phyloP scores from a whole-genome alignment of 2,888 invertebrate genomes.

The Hipparchia sbordonii region DNA sequence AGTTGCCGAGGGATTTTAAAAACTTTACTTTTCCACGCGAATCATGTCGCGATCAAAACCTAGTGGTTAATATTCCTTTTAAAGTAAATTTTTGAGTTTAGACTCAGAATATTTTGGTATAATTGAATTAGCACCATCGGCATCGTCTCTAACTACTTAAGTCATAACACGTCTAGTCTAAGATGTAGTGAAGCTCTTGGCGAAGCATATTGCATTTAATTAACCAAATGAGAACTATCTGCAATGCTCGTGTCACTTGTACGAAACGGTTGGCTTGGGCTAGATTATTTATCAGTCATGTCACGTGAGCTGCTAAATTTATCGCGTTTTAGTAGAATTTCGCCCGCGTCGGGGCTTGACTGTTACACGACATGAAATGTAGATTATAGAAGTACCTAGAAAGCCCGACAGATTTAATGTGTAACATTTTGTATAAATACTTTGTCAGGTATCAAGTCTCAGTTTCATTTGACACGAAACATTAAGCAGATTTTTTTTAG shows the following conservation, averaged over 20 bases:
- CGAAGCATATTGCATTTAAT: conserved; percentile 41
- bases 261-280: conserved; percentile 33
- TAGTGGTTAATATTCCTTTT: no score
- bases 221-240: conserved; percentile 42
- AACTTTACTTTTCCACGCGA: no score
- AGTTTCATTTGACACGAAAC: conserved; percentile 7
- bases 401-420: conserved; percentile 33
- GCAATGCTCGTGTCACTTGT: conserved; percentile 38
- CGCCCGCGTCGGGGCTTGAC: conserved; percentile 38
- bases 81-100: no score
- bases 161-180: no score
- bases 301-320: conserved; percentile 63
- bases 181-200: neutral
- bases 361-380: conserved; percentile 41
- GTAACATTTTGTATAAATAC: conserved; percentile 32
- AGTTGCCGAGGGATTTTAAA: no score
- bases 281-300: conserved; percentile 60
- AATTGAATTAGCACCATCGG: no score
- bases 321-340: conserved; percentile 52
- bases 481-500: neutral
- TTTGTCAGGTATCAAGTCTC: conserved; percentile 26
- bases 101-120: no score
- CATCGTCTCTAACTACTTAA: no score
- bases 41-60: no score
- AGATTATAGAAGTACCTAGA: conserved; percentile 41